A percentile compares a stretch with the other conserved stretches of the same genome.
Evolutionary conservation across 2,113 vertebrate genomes (phyloP).

Genomic region (Terrapene triunguis): DNA sequence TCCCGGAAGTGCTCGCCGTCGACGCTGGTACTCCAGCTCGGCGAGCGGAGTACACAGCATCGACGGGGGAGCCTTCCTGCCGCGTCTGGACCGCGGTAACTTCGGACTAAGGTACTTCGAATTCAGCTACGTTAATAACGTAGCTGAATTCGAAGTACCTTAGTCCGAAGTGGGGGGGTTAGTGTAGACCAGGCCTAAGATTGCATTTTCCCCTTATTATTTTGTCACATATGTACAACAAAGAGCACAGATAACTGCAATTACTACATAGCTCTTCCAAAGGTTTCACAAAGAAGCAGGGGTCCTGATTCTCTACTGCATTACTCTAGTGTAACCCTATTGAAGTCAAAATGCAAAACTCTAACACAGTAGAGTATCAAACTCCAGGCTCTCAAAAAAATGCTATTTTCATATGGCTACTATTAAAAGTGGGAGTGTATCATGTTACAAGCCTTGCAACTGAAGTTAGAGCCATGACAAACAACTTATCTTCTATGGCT

Average conservation of each 20-base stretch:
- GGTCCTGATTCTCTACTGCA: neutral
- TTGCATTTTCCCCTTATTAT: neutral
- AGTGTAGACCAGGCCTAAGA: no score
- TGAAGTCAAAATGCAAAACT: neutral
- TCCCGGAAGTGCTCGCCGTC: no score
- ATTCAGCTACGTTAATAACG: no score
- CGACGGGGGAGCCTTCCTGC: no score
- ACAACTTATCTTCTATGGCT: neutral
- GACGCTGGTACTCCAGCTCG: no score
- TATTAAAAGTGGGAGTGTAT: neutral
- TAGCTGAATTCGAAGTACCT: no score
- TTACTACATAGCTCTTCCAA: neutral
- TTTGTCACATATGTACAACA: neutral
- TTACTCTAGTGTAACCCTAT: neutral
- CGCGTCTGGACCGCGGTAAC: no score
- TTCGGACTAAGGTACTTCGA: no score
- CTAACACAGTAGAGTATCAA: neutral
- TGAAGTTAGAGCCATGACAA: neutral
- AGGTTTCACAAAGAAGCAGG: neutral
- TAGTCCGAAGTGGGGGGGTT: no score
- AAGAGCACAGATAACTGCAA: neutral
- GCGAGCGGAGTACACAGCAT: no score
- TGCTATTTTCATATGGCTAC: accelerated
- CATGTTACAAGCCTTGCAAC: neutral
- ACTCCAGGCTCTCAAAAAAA: neutral